Percentiles rank a stretch among this genome's conserved stretches.
phyloP scores from a whole-genome alignment of 2,797 vertebrate species.

The Poeciliopsis turneri region DNA sequence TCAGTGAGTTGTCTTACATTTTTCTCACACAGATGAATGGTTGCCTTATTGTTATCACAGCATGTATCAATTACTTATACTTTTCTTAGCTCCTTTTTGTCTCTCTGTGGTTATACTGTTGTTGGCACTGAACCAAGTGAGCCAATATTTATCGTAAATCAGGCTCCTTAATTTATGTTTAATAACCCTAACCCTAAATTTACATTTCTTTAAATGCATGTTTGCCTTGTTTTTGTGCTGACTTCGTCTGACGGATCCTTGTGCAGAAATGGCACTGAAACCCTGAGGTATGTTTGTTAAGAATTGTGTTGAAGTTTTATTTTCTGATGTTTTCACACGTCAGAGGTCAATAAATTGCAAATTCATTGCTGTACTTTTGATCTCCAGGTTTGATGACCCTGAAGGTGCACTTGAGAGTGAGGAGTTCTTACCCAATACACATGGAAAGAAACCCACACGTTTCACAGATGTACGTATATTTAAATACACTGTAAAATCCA shows the following conservation, averaged over 20 bases:
- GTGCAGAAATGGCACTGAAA: constrained; percentile 78
- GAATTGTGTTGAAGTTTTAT: constrained; percentile 3
- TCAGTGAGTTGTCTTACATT: constrained; percentile 71
- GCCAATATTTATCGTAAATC: not conserved
- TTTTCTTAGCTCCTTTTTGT: not conserved
- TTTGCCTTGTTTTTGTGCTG: constrained; percentile 72
- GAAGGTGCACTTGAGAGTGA: constrained; percentile 82
- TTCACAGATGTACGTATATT: constrained; percentile 90
- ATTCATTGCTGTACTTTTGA: constrained; percentile 14
- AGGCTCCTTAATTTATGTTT: constrained; percentile 8
- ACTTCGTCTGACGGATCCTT: constrained; percentile 65
- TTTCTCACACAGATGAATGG: not conserved
- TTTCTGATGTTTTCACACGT: constrained; percentile 12
- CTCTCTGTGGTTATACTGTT: constrained; percentile 30
- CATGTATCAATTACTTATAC: constrained; percentile 35
- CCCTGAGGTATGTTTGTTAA: constrained; percentile 74
- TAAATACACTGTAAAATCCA: not conserved
- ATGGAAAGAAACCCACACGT: constrained; percentile 85
- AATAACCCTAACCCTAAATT: not conserved
- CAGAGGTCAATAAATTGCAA: not conserved
- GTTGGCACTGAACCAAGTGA: constrained; percentile 6
- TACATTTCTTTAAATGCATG: constrained; percentile 74
- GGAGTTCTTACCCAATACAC: constrained; percentile 86
- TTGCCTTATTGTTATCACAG: constrained; percentile 37
- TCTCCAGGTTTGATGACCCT: constrained; percentile 84